Conservation (phyloP, 1,140 invertebrate genomes). For the Atopsyche davidsoni region DNA sequence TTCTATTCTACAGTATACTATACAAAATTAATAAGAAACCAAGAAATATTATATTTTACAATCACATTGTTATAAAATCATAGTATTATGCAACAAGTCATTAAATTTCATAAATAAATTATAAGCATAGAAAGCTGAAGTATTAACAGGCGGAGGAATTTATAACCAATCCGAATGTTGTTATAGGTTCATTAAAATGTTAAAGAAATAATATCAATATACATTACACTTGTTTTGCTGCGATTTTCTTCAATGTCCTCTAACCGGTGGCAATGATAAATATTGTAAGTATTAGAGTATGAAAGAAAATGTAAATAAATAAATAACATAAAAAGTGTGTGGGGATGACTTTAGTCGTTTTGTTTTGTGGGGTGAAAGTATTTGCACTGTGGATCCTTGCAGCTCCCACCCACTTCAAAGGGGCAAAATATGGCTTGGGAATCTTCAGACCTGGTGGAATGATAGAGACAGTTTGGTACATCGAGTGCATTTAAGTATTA, state of each 20-base stretch:
- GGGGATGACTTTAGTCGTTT: not conserved
- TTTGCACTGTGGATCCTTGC: constrained; percentile 46
- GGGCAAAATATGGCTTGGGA: constrained; percentile 45
- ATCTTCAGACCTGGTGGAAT: constrained; percentile 45
- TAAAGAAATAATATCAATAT: constrained; percentile 1
- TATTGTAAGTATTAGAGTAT: constrained; percentile 1
- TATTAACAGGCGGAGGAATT: too few relatives aligned
- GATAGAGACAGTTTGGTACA: too few relatives aligned
- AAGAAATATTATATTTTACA: too few relatives aligned
- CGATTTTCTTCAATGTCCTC: not conserved
- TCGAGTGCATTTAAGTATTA: too few relatives aligned
- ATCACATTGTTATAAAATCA: too few relatives aligned
- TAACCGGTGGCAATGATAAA: not conserved
- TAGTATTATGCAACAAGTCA: too few relatives aligned
- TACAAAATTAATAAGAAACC: not conserved
- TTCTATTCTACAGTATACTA: not conserved
- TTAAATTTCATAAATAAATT: too few relatives aligned
- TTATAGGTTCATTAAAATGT: not conserved
- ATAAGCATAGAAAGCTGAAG: too few relatives aligned
- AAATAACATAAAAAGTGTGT: constrained; percentile 5
- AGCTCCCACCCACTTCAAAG: constrained; percentile 44
- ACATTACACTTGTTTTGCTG: constrained; percentile 11
- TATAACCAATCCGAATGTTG: too few relatives aligned
- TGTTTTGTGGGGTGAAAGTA: constrained; percentile 37
- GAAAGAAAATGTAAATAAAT: not conserved